Evolutionary conservation across 1,140 invertebrate species (phyloP).

Genomic region (Eriosoma lanigerum): DNA sequence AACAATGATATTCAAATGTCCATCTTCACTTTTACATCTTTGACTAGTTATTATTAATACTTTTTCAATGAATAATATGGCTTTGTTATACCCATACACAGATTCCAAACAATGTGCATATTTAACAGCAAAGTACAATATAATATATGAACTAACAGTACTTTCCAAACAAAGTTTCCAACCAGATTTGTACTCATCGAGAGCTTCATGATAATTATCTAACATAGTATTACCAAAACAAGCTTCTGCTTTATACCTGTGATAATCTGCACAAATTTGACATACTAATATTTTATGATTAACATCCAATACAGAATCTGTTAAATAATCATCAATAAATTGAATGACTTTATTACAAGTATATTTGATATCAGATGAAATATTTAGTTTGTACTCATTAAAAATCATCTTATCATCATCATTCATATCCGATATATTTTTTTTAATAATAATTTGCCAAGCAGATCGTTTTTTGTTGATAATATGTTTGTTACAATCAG

Average conservation of each 20-base stretch:
- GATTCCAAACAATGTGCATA: not conserved
- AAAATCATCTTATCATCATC: not conserved
- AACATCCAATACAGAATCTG: not conserved
- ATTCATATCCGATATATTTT: not conserved
- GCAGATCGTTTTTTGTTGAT: not conserved
- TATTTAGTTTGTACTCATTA: not conserved
- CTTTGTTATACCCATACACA: not conserved
- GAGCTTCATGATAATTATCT: not conserved
- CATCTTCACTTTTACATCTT: not conserved
- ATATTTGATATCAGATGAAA: not conserved
- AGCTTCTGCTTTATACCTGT: not conserved
- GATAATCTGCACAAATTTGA: not conserved
- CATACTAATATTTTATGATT: not conserved
- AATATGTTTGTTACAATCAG: not conserved
- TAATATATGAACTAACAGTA: not conserved
- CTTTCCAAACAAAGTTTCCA: not conserved
- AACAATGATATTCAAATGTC: not conserved
- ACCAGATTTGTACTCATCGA: not conserved
- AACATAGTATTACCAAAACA: not conserved
- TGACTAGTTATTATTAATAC: not conserved
- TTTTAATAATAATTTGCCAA: not conserved
- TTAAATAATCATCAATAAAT: not conserved
- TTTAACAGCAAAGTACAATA: slow-evolving; percentile 4
- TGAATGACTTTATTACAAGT: not conserved
- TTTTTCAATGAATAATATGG: not conserved